Base-by-base conservation (phyloP, 2,113 vertebrate species). In the Platysternon megacephalum region DNA sequence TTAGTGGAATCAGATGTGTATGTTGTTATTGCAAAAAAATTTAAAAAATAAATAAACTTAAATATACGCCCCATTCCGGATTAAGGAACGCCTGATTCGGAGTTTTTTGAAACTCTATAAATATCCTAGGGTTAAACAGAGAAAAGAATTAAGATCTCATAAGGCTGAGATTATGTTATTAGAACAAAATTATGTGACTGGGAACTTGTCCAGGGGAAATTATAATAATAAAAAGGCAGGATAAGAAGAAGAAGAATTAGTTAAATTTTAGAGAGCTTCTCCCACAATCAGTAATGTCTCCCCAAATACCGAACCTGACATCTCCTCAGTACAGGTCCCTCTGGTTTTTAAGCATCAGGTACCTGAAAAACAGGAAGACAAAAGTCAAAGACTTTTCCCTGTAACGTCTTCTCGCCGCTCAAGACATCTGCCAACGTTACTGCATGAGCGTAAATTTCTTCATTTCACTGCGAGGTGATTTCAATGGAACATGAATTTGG, bases 101-200 rank as follows among this genome's bases (percentile, higher is more conserved):
- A 95, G 85, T 48, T 84, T 93, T 96, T 88, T 87, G 49, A 93
- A 86, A 93, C 61, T 95, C 90, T 84, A 42, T 92, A 93, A 94
- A 86, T 90, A 91, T 65, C 84, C 86, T 74, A 79, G 78, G 76
- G 82, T 95, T 95, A 87, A 91, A 85, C 89, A 89, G 56, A 94
- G 72, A 89, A 95, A 87, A 91, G 89, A 95, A 96, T 85, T 90
- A 84, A 92, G 84, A 90, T 88, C 87, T 81, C 94, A 93, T 90
- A 92, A 96, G 81, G 85, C 42, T 93, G 35, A 85, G 74, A 84
- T 97, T 96, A 87, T 91, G 96, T 93, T 92, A 93, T 97, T 91
- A 94, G 80, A 94, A 95, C 49, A 96, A 92, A 95, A 94, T 2
- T 24, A 95, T 82, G 88, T 92, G 89, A 90, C 53, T 93, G 85